Evolutionary conservation across 2,797 vertebrate species (phyloP), one percentile per base, ranked within the genome.

Genomic region (Cossypha caffra): DNA sequence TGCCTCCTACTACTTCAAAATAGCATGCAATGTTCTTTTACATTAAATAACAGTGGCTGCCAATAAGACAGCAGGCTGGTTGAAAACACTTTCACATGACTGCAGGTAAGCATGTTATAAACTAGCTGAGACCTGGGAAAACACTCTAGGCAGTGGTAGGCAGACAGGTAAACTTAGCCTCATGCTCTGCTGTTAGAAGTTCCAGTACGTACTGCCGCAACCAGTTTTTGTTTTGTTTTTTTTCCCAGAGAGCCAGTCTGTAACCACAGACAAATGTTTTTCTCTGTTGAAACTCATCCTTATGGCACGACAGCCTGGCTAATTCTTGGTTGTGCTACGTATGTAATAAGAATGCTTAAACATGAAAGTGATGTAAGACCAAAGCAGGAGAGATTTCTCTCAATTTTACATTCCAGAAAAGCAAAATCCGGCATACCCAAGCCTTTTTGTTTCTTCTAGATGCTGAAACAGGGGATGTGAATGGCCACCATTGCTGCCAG

Each of bases 181-280:
- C 95, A 90, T 93, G 86, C 91, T 97, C 96, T 83, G 95, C 93
- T 92, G 85, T 92, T 88, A 95, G n/a, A 64, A 95, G 97, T 97
- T 97, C 95, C 96, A 97, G 81, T 83, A 90, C 0, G 0, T 97
- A 96, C 96, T 95, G 95, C 79, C 96, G 0, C 96, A 94, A 97
- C 94, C 93, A 95, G 98, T 97, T 98, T 94, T 91, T 90, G 91
- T 87, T 96, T 94, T 93, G 87, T 7, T 95, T 94, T 83, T 96
- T 82, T 96, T 94, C 97, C 94, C 86, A 92, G 97, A 93, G 95
- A 94, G 79, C 92, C 95, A 88, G 96, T 97, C 96, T 97, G 91
- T 94, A 97, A 93, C 95, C 96, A 96, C 95, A 95, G 96, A 96
- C 96, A 94, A 97, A 96, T 93, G 97, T 97, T 97, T 98, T 96